Evolutionary conservation across 2,113 vertebrate genomes (phyloP).

Genomic region (Ciconia boyciana): DNA sequence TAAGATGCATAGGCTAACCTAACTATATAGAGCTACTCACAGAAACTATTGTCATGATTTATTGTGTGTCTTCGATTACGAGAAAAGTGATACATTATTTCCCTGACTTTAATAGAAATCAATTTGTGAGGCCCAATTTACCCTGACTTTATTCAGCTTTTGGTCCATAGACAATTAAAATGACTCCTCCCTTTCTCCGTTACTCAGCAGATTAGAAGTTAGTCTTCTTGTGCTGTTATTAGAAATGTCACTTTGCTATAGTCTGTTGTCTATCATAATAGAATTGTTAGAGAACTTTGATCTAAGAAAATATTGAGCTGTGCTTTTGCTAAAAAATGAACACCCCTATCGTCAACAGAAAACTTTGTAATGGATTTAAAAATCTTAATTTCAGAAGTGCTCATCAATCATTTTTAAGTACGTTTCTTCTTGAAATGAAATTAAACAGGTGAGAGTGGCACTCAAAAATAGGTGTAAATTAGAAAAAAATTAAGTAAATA

Average conservation of each 20-base stretch:
- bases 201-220: background rate
- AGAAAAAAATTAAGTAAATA: background rate
- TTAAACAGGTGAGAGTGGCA: background rate
- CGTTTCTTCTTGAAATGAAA: background rate
- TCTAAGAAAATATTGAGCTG: background rate
- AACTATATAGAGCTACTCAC: background rate
- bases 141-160: background rate
- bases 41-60: background rate
- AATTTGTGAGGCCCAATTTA: background rate
- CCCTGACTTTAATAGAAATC: background rate
- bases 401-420: background rate
- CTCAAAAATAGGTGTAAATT: background rate
- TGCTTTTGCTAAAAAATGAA: background rate
- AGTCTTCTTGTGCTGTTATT: background rate
- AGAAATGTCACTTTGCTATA: background rate
- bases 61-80: accelerated
- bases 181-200: background rate
- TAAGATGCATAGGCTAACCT: background rate
- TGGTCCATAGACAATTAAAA: background rate
- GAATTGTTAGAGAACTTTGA: background rate
- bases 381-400: background rate
- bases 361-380: background rate
- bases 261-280: background rate
- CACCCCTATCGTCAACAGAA: background rate
- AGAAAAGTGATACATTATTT: background rate